A percentile compares a stretch with the other conserved stretches of the same genome.
phyloP scores from a whole-genome alignment of 2,113 vertebrate genomes.

The Phainopepla nitens region DNA sequence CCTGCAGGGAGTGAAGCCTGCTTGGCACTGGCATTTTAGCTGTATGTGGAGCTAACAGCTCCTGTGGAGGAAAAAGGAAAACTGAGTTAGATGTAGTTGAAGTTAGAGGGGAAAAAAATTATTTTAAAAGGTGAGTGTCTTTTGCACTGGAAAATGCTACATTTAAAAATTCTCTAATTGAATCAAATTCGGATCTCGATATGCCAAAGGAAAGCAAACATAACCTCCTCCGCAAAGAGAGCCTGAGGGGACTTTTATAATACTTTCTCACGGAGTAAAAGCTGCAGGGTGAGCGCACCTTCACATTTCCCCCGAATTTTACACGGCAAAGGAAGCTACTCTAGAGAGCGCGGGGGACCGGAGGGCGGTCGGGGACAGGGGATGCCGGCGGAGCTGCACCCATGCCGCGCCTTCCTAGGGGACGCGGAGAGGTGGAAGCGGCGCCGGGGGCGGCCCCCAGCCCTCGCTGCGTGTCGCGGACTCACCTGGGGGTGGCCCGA shows the following conservation, averaged over 20 bases:
- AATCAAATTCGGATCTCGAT: not conserved
- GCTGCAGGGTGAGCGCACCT: not conserved
- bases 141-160: accelerated
- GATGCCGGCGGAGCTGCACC: not conserved
- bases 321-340: accelerated
- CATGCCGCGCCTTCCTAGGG: not conserved
- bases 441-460: not conserved
- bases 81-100: not conserved
- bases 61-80: not conserved
- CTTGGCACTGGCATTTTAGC: not conserved
- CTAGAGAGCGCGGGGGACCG: accelerated
- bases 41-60: not conserved
- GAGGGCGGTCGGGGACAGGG: not conserved
- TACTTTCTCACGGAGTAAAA: not conserved
- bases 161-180: not conserved
- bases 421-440: no score
- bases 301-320: not conserved
- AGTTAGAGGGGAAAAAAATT: not conserved
- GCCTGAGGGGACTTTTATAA: not conserved
- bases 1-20: not conserved
- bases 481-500: not conserved
- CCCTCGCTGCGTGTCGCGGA: not conserved
- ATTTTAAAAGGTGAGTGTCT: not conserved
- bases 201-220: not conserved
- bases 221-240: accelerated